phyloP scores from a whole-genome alignment of 2,113 vertebrate species.

The Oryzias melastigma region DNA sequence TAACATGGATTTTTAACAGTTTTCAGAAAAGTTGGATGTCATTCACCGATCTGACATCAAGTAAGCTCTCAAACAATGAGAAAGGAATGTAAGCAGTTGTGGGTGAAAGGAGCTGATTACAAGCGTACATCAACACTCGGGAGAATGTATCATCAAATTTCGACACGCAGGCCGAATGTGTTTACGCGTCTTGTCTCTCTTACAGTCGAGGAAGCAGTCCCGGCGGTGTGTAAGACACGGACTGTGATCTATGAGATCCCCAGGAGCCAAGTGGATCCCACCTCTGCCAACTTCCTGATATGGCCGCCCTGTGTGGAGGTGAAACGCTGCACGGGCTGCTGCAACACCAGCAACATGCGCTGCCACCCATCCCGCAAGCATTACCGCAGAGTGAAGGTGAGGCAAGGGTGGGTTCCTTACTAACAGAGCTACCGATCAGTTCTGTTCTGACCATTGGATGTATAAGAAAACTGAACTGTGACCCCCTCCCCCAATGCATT shows the following conservation, averaged over 20 bases:
- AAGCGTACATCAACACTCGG: slow-evolving; percentile 13
- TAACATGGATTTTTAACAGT: slow-evolving; percentile 42
- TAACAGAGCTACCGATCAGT: too few species aligned
- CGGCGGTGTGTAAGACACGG: slow-evolving; percentile 92
- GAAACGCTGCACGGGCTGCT: slow-evolving; percentile 95
- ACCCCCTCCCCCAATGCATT: too few species aligned
- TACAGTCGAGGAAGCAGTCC: slow-evolving; percentile 90
- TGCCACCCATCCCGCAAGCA: slow-evolving; percentile 92
- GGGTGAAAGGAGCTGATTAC: slow-evolving; percentile 28
- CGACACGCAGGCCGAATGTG: slow-evolving; percentile 9
- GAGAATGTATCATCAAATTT: slow-evolving; percentile 13
- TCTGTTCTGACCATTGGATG: too few species aligned
- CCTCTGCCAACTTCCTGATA: slow-evolving; percentile 97
- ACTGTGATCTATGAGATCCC: slow-evolving; percentile 99
- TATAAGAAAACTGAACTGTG: too few species aligned
- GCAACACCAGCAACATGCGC: slow-evolving; percentile 94
- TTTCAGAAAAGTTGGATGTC: slow-evolving; percentile 43
- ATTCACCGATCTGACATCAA: slow-evolving; percentile 44
- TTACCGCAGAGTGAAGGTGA: slow-evolving; percentile 95
- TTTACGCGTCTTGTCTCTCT: slow-evolving; percentile 9
- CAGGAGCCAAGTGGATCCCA: slow-evolving; percentile 97
- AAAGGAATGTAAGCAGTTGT: slow-evolving; percentile 54
- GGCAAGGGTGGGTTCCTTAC: slow-evolving; percentile 11
- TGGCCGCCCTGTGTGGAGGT: slow-evolving; percentile 99
- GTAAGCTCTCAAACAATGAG: slow-evolving; percentile 62